Evolutionary conservation across 2,113 vertebrate species (phyloP).

Genomic region (Paramisgurnus dabryanus): DNA sequence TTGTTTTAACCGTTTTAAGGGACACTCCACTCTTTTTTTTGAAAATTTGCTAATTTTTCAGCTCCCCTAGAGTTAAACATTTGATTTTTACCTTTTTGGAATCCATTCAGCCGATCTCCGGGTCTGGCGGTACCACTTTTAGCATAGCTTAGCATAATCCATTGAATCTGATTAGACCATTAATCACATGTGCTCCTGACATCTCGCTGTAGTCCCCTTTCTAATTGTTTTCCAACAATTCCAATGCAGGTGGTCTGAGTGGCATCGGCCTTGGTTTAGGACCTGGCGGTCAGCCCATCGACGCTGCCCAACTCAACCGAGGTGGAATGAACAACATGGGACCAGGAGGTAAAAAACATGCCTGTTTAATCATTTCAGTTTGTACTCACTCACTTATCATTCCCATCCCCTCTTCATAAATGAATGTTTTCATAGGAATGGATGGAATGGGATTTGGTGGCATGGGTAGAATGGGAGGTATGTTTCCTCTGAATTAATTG

Average conservation of each 20-base stretch:
- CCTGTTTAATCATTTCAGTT: not conserved
- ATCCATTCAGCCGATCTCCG: too few relatives aligned
- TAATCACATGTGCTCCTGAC: too few relatives aligned
- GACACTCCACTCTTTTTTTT: too few relatives aligned
- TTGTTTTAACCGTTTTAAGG: too few relatives aligned
- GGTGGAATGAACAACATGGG: constrained; percentile 90
- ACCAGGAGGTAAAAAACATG: constrained; percentile 80
- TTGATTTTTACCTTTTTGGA: too few relatives aligned
- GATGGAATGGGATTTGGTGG: constrained; percentile 91
- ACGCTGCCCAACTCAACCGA: constrained; percentile 90
- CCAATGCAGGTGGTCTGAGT: constrained; percentile 86
- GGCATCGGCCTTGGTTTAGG: constrained; percentile 94
- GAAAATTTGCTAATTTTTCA: too few relatives aligned
- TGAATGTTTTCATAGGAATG: constrained; percentile 79
- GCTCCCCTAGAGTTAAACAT: too few relatives aligned
- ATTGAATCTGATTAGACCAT: too few relatives aligned
- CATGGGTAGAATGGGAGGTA: constrained; percentile 97
- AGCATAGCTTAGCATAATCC: too few relatives aligned
- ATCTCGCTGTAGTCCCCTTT: not conserved
- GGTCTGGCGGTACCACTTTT: too few relatives aligned
- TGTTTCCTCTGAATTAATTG: constrained; percentile 55
- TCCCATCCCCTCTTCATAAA: constrained; percentile 17
- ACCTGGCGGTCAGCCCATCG: constrained; percentile 95
- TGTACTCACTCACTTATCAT: constrained; percentile 24
- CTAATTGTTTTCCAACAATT: constrained; percentile 19